These are phyloP conservation scores for Biston betularia DNA, from an alignment of 2,888 invertebrate species.

Conservation along the genomic window DNA sequence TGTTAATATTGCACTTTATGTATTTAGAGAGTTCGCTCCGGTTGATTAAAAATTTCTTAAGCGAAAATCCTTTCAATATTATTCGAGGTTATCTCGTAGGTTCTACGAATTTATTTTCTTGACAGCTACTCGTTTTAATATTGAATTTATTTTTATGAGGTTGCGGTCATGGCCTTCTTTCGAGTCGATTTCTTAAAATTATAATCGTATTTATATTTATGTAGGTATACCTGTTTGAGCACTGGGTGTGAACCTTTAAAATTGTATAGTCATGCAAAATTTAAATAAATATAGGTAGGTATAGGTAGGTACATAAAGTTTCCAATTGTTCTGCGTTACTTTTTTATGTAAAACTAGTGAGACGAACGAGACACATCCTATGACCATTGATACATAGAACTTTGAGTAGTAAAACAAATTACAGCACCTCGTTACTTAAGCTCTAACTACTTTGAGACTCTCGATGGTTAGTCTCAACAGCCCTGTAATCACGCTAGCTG, in stretches of 20 bases:
- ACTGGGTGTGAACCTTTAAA: neutral
- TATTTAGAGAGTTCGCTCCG: constrained; percentile 60
- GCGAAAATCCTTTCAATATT: constrained; percentile 59
- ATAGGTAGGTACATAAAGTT: too few relatives aligned
- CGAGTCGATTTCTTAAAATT: constrained; percentile 28
- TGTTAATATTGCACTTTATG: constrained; percentile 79
- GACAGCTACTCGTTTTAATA: constrained; percentile 44
- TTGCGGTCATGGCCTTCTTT: constrained; percentile 30
- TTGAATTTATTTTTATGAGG: constrained; percentile 45
- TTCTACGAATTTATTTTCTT: constrained; percentile 49
- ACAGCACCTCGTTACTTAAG: too few relatives aligned
- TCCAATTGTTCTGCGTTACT: too few relatives aligned
- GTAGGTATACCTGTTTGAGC: constrained; percentile 18
- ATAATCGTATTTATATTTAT: constrained; percentile 16
- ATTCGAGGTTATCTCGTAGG: constrained; percentile 48
- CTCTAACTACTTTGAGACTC: too few relatives aligned
- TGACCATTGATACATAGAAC: too few relatives aligned
- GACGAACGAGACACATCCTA: too few relatives aligned
- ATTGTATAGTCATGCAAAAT: neutral
- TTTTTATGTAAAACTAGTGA: too few relatives aligned
- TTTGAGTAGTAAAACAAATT: too few relatives aligned
- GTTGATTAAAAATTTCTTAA: constrained; percentile 73
- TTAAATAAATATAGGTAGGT: neutral
- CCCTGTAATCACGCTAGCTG: too few relatives aligned
- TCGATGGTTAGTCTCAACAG: too few relatives aligned